Evolutionary conservation across 1,140 invertebrate species (phyloP).

Genomic region (Panagrolaimus sp.): DNA sequence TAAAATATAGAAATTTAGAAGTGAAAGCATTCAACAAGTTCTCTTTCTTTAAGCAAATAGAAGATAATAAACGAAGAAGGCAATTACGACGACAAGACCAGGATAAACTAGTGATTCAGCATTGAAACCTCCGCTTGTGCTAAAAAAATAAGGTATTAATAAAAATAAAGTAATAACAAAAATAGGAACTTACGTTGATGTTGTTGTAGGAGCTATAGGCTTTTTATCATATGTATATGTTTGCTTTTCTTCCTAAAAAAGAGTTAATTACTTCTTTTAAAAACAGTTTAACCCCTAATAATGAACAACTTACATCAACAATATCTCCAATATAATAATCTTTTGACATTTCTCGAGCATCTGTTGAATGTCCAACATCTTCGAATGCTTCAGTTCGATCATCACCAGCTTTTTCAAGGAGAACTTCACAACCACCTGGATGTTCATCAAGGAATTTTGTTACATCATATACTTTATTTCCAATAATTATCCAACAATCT

Average conservation of each 20-base stretch:
- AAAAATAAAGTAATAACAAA: too few relatives aligned
- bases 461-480: slow-evolving; percentile 57
- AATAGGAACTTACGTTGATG: too few relatives aligned
- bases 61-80: slow-evolving; percentile 49
- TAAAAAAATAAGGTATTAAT: too few relatives aligned
- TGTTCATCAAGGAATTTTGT: slow-evolving; percentile 68
- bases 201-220: not conserved
- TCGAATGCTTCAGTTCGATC: slow-evolving; percentile 87
- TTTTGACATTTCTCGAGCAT: slow-evolving; percentile 86
- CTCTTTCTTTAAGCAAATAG: slow-evolving; percentile 16
- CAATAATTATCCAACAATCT: slow-evolving; percentile 45
- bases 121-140: slow-evolving; percentile 5
- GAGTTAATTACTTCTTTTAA: too few relatives aligned
- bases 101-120: slow-evolving; percentile 44
- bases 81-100: slow-evolving; percentile 35
- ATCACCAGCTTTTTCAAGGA: slow-evolving; percentile 77
- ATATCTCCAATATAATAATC: slow-evolving; percentile 85
- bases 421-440: slow-evolving; percentile 78
- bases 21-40: too few relatives aligned
- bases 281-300: too few relatives aligned
- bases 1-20: too few relatives aligned
- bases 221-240: slow-evolving; percentile 56
- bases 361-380: slow-evolving; percentile 88
- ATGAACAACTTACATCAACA: slow-evolving; percentile 64
- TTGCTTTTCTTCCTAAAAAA: slow-evolving; percentile 28